These are phyloP conservation scores for Venusia cambrica DNA, from an alignment of 2,888 invertebrate genomes.

Conservation along the genomic window DNA sequence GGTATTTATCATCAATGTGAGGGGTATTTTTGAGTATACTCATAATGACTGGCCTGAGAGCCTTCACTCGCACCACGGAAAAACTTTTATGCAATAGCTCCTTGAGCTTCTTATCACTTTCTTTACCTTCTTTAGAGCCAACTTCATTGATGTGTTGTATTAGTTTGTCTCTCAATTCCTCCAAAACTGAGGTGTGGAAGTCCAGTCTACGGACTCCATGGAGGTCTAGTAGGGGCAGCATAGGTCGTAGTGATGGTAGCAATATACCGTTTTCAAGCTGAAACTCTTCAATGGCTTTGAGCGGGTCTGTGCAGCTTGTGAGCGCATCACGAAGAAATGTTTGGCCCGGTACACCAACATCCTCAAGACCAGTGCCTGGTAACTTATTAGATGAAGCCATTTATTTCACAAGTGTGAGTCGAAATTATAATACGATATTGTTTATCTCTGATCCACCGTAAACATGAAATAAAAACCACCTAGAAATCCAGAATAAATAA, in stretches of 20 bases:
- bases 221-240: constrained; percentile 96
- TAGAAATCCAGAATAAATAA: too few relatives aligned
- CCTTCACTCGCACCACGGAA: constrained; percentile 94
- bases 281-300: constrained; percentile 99
- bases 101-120: constrained; percentile 91
- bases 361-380: constrained; percentile 86
- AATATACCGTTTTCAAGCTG: constrained; percentile 96
- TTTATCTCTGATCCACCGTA: too few relatives aligned
- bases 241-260: constrained; percentile 94
- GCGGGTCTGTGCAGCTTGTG: constrained; percentile 96
- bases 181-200: constrained; percentile 96
- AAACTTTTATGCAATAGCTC: constrained; percentile 96
- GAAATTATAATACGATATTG: too few relatives aligned
- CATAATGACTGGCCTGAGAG: constrained; percentile 96
- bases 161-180: constrained; percentile 85
- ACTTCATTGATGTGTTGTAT: constrained; percentile 92
- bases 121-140: constrained; percentile 85
- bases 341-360: constrained; percentile 93
- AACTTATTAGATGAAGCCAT: constrained; percentile 72
- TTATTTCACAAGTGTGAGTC: too few relatives aligned
- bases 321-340: constrained; percentile 93
- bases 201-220: constrained; percentile 96
- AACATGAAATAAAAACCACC: too few relatives aligned
- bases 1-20: constrained; percentile 92
- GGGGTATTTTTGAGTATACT: constrained; percentile 95